phyloP scores from a whole-genome alignment of 1,140 invertebrate genomes.

The Plodia interpunctella region DNA sequence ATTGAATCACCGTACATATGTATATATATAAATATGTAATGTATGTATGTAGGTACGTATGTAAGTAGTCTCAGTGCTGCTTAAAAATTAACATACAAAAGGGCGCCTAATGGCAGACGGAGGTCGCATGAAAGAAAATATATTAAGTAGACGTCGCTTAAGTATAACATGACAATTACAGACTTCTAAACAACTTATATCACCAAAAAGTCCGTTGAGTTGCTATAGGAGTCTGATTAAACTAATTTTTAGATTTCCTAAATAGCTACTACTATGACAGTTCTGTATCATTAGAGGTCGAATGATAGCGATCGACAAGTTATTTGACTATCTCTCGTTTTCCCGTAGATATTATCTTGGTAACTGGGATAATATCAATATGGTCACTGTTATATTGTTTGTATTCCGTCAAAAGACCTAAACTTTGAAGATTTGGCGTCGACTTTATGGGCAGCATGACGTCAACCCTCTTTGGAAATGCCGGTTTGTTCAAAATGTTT shows the following conservation, averaged over 20 bases:
- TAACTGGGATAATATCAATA: too few relatives aligned
- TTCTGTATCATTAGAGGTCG: neutral
- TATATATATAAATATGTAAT: neutral
- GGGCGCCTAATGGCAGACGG: neutral
- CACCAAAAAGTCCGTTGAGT: too few relatives aligned
- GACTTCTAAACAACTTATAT: too few relatives aligned
- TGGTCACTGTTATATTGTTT: too few relatives aligned
- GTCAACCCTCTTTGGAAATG: too few relatives aligned
- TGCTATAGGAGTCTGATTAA: too few relatives aligned
- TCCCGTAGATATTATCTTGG: neutral
- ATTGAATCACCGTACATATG: neutral
- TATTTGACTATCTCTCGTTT: neutral
- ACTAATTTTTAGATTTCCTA: too few relatives aligned
- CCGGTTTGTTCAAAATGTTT: too few relatives aligned
- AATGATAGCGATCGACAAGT: neutral
- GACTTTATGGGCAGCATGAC: too few relatives aligned
- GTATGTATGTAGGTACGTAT: neutral
- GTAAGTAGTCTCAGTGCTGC: neutral
- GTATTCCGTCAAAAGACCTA: too few relatives aligned
- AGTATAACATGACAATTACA: too few relatives aligned
- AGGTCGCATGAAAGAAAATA: neutral
- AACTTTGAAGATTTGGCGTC: too few relatives aligned
- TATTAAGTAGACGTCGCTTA: neutral
- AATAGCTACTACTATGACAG: neutral
- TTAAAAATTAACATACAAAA: slow-evolving; percentile 7